Base-by-base conservation (phyloP, 37 sponge, comb jelly and placozoan species). In the Mnemiopsis leidyi region DNA sequence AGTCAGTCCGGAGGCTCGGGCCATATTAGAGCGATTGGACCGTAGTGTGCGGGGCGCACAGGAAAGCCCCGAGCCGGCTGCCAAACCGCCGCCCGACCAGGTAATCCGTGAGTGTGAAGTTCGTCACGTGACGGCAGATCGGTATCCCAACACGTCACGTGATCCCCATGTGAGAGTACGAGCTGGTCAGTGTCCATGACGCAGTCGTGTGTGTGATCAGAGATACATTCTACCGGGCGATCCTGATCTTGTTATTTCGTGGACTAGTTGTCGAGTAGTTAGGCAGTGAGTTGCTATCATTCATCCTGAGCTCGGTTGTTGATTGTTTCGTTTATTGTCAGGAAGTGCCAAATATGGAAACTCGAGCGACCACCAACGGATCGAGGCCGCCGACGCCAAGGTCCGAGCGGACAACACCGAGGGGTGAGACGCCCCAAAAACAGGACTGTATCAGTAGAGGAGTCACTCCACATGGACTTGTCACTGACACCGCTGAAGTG, bases 381-480 rank as follows among this genome's bases (percentile, higher is more conserved):
- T 69, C 73, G 24, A 28, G 82, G 1, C 82, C 82, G 5, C 82
- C 82, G 36, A 79, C 82, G 21, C 82, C 82, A 23, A 23, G 82
- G 1, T 79, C 82, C 13, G 82, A 33, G 36, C 23, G 82, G 37
- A 79, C 35, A 34, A 79, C 82, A 2, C 82, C 82, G 36, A 28
- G 82, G 36, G 82, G 82, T 16, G 82, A 79, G 36, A 79, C 82
- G 5, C 82, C 82, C 35, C 82, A 79, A 1, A 79, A 79, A 79
- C 82, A 32, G 7, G 82, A 79, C 82, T 16, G 30, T 20, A 16
- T 36, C 16, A 79, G 82, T 33, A 28, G 82, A 23, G 82, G 35
- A 16, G 29, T 35, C 82, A 79, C 82, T 33, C 82, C 82, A 2
- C 82, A 79, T 36, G 82, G 82, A 34, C 82, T 79, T 0, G 82